Evolutionary conservation across 1,140 invertebrate genomes (phyloP).

Genomic region (Gonioctena quinquepunctata): DNA sequence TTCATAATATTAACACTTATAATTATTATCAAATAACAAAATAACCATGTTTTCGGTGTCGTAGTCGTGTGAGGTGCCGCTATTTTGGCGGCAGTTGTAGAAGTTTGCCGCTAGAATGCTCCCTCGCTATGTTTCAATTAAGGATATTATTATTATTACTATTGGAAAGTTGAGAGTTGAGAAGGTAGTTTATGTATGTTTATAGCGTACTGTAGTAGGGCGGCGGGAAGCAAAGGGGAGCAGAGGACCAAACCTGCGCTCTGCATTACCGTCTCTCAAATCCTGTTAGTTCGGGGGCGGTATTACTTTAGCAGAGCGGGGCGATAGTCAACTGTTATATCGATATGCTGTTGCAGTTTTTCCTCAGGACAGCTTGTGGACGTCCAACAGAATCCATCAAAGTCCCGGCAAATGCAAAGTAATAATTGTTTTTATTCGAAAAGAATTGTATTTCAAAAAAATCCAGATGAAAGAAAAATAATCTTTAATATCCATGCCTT

Average conservation of each 20-base stretch:
- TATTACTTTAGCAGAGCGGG: constrained; percentile 49
- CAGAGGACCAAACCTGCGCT: constrained; percentile 35
- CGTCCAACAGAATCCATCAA: neutral
- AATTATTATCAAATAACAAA: constrained; percentile 35
- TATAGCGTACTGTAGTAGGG: constrained; percentile 55
- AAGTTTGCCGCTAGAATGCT: constrained; percentile 42
- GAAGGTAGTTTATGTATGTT: constrained; percentile 54
- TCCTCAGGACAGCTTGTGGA: neutral
- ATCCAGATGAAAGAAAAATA: no score
- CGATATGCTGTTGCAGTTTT: constrained; percentile 34
- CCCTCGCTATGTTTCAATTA: constrained; percentile 55
- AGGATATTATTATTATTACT: constrained; percentile 41
- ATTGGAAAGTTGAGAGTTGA: constrained; percentile 54
- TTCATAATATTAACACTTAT: constrained; percentile 31
- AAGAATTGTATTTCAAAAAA: neutral
- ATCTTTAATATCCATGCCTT: no score
- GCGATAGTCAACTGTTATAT: constrained; percentile 39
- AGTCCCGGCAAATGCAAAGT: neutral
- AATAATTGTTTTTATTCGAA: neutral
- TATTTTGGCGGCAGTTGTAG: constrained; percentile 31
- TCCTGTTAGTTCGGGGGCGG: constrained; percentile 40
- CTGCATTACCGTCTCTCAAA: constrained; percentile 48
- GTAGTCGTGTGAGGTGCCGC: constrained; percentile 44
- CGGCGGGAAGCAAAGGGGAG: constrained; percentile 27
- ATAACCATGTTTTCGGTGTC: constrained; percentile 44